Conservation (phyloP, 2,888 invertebrate species). For the Mesodorylaimus sp. region DNA sequence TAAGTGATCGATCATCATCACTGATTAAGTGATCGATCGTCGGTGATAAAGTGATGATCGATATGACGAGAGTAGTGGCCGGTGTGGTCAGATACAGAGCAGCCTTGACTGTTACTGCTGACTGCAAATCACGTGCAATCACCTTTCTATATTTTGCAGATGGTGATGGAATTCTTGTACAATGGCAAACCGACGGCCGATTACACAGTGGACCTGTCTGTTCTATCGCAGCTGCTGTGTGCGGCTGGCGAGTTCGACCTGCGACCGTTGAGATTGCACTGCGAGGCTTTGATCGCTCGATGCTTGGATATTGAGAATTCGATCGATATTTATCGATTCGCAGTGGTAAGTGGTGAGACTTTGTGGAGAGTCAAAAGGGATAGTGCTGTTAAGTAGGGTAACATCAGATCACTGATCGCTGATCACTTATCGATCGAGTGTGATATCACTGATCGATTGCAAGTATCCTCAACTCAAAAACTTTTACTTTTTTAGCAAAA, state of each 20-base stretch:
- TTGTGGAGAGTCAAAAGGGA: no score
- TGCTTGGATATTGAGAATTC: slow-evolving; percentile 63
- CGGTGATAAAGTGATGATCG: no score
- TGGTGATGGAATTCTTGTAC: slow-evolving; percentile 80
- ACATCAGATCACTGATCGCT: no score
- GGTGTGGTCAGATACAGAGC: no score
- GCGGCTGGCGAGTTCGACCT: slow-evolving; percentile 78
- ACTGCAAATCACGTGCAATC: no score
- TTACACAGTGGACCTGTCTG: slow-evolving; percentile 56
- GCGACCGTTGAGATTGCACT: slow-evolving; percentile 60
- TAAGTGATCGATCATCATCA: no score
- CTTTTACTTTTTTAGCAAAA: not conserved
- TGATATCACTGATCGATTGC: not conserved
- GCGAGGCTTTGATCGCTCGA: slow-evolving; percentile 59
- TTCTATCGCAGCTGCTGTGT: slow-evolving; percentile 58
- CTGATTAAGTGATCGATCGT: no score
- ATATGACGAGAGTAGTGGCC: no score
- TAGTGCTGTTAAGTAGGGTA: no score
- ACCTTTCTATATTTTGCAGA: no score
- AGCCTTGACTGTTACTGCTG: no score
- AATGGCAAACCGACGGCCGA: slow-evolving; percentile 61
- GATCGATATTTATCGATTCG: slow-evolving; percentile 57
- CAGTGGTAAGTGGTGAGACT: slow-evolving; percentile 14
- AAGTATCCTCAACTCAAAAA: not conserved
- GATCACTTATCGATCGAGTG: no score